Evolutionary conservation across 2,888 invertebrate genomes (phyloP), one percentile per base, ranked within the genome.

Genomic region (Chrysomela aeneicollis): DNA sequence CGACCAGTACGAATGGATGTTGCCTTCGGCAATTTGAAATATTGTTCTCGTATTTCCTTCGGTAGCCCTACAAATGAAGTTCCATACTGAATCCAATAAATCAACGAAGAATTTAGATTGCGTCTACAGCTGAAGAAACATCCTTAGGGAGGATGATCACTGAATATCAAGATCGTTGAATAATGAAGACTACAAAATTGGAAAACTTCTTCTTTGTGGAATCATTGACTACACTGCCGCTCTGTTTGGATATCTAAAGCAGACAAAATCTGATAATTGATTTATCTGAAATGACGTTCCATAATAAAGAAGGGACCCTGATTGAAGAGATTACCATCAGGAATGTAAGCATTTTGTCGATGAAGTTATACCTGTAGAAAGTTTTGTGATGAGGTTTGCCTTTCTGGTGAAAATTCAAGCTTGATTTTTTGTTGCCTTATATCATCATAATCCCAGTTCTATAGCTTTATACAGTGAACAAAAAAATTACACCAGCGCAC

Each of bases 21-120:
- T 42, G 42, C 42, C 42, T 15, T 42, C 42, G 42, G 15, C 42
- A 42, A 42, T 42, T 42, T 42, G 42, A 42, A 42, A 42, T 42
- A 42, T 42, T 42, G 42, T 42, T 42, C 42, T 42, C 42, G 42
- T 42, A 42, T 42, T 42, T 42, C 42, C 42, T 15, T 42, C 42
- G n/a, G 15, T 4, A 15, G 42, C 35, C 35, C 10, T 35, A 10
- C 4, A 42, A 42, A 42, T 42, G 42, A 42, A 42, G 42, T 42
- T 42, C 15, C 12, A 12, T 10, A 42, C 35, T 6, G 15, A 42
- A 15, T 42, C 42, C 42, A 15, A 42, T 42, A 15, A 42, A 42
- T 42, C 42, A 42, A 42, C 4, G 42, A 42, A 15, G 12, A 42
- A 42, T 15, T 42, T 15, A 1, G 15, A 42, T 42, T 15, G 3